A percentile compares a stretch with the other conserved stretches of the same genome.
These are phyloP conservation scores for Actias luna DNA, from an alignment of 2,888 invertebrate genomes.

Conservation along the genomic window DNA sequence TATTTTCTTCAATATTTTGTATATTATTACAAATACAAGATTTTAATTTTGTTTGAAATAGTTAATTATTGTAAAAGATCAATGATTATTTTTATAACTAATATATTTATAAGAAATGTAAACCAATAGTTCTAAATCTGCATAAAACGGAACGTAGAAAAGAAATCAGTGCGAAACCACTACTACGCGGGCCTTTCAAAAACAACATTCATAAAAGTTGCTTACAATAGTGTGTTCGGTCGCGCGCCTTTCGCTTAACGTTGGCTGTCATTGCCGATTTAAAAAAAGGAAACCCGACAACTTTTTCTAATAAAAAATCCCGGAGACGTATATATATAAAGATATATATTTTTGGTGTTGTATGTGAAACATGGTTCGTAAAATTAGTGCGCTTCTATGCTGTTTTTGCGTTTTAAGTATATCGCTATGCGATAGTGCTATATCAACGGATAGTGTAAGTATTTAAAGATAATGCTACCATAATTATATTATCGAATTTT, in stretches of 20 bases:
- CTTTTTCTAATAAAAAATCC: constrained; percentile 28
- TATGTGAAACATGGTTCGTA: constrained; percentile 60
- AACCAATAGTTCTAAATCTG: not conserved
- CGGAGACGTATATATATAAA: constrained; percentile 17
- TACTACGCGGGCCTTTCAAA: constrained; percentile 82
- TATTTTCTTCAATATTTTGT: too few species aligned
- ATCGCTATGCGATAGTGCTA: constrained; percentile 70
- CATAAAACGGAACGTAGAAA: constrained; percentile 57
- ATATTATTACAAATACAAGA: too few species aligned
- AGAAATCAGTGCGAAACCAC: constrained; percentile 73
- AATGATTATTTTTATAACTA: too few species aligned
- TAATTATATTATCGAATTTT: not conserved
- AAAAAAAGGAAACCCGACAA: constrained; percentile 31
- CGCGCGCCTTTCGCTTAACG: constrained; percentile 71
- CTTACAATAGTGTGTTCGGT: constrained; percentile 60
- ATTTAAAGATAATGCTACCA: not conserved
- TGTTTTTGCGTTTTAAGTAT: constrained; percentile 71
- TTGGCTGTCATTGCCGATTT: constrained; percentile 31
- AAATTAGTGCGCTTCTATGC: constrained; percentile 70
- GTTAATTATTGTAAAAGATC: too few species aligned
- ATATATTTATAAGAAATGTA: too few species aligned
- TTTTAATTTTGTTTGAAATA: too few species aligned
- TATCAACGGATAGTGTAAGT: constrained; percentile 73
- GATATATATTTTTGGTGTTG: constrained; percentile 19
- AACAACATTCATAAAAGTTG: constrained; percentile 60